phyloP scores from a whole-genome alignment of 2,113 vertebrate species.

The Machaerirhynchus nigripectus region DNA sequence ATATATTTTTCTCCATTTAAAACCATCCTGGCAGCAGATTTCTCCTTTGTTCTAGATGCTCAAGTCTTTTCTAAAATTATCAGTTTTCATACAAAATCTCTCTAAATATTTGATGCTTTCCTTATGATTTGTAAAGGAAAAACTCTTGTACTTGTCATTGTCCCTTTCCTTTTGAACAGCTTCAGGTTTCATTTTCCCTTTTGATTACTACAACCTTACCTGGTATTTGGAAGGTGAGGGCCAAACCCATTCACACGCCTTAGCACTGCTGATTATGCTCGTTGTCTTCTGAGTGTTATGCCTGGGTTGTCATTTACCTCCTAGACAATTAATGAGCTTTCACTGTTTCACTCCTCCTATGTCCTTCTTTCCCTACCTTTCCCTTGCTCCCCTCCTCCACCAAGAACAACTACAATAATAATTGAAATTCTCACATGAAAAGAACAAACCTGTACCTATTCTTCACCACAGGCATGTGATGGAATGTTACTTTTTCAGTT shows the following conservation, averaged over 20 bases:
- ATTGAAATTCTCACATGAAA: background rate
- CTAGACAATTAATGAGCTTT: background rate
- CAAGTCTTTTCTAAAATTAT: background rate
- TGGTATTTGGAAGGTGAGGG: background rate
- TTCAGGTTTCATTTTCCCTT: background rate
- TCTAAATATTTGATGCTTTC: background rate
- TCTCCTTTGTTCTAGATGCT: background rate
- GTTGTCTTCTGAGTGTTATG: background rate
- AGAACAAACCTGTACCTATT: background rate
- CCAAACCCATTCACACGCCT: background rate
- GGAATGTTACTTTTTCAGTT: background rate
- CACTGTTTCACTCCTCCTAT: background rate
- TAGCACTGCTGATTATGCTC: background rate
- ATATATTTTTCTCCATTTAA: background rate
- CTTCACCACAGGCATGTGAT: background rate
- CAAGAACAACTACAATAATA: background rate
- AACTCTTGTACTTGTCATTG: background rate
- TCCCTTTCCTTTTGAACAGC: background rate
- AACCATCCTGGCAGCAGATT: background rate
- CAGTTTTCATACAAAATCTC: background rate
- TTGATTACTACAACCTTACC: background rate
- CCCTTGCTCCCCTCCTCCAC: rapidly evolving
- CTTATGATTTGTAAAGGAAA: background rate
- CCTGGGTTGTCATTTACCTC: background rate
- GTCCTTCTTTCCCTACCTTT: background rate